Evolutionary conservation across 1,140 invertebrate genomes (phyloP).

Genomic region (Drosophila oshimai): DNA sequence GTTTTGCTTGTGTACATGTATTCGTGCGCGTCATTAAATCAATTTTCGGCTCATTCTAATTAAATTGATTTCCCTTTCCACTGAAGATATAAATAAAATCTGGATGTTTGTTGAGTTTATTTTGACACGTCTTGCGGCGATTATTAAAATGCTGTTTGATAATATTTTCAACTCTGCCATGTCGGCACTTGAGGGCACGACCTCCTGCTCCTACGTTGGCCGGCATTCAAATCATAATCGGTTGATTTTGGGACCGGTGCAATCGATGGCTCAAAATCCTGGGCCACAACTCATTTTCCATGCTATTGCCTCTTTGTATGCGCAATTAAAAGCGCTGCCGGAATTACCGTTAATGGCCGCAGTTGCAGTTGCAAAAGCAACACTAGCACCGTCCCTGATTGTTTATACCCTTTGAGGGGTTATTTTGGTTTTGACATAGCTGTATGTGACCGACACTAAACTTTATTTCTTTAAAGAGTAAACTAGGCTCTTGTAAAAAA

Average conservation of each 20-base stretch:
- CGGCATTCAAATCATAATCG: slow-evolving; percentile 17
- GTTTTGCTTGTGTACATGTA: no score
- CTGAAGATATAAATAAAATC: not conserved
- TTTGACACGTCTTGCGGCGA: no score
- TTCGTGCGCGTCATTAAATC: not conserved
- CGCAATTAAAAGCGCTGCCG: slow-evolving; percentile 76
- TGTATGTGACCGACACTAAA: no score
- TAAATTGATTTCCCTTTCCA: not conserved
- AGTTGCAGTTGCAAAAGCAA: slow-evolving; percentile 44
- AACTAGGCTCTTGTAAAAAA: no score
- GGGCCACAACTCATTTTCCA: slow-evolving; percentile 59
- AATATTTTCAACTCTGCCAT: not conserved
- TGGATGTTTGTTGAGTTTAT: no score
- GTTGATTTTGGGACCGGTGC: slow-evolving; percentile 10
- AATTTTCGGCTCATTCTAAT: not conserved
- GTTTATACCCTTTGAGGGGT: not conserved
- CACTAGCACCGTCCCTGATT: slow-evolving; percentile 1
- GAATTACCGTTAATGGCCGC: slow-evolving; percentile 74
- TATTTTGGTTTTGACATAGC: not conserved
- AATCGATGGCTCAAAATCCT: slow-evolving; percentile 20
- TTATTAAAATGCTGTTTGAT: not conserved
- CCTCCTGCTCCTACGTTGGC: not conserved
- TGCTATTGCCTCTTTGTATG: slow-evolving; percentile 55
- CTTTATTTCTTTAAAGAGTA: no score
- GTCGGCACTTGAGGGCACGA: not conserved